Percentiles rank a stretch among this genome's conserved stretches.
Conservation (phyloP, 2,888 invertebrate genomes). For the Lasioglossum marginatum region DNA sequence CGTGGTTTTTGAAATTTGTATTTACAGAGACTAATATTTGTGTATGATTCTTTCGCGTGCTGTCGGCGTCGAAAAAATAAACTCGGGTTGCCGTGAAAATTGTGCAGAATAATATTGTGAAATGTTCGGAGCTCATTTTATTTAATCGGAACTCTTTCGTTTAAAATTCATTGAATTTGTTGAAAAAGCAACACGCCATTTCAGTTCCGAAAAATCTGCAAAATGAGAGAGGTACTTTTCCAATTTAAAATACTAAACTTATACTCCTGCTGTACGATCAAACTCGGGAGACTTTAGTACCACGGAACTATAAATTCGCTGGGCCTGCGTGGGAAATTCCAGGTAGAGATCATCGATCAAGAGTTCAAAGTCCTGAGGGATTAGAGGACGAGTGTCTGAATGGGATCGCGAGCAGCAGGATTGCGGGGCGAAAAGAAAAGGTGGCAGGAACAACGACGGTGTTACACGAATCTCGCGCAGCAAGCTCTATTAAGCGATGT, state of each 20-base stretch:
- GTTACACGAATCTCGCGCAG: slow-evolving; percentile 2
- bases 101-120: neutral
- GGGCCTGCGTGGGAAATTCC: neutral
- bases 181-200: neutral
- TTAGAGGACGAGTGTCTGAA: neutral
- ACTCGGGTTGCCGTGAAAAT: neutral
- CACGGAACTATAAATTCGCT: neutral
- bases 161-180: neutral
- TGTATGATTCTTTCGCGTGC: neutral
- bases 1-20: neutral
- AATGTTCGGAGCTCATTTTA: neutral
- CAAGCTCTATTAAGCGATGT: slow-evolving; percentile 13
- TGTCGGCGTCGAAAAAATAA: neutral
- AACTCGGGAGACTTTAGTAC: neutral
- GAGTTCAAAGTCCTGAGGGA: neutral
- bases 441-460: neutral
- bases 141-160: neutral
- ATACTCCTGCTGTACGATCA: neutral
- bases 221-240: neutral
- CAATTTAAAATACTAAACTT: neutral
- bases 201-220: neutral
- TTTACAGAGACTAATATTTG: neutral
- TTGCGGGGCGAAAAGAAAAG: neutral
- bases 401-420: neutral
- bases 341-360: neutral